Base-by-base conservation (phyloP, 1,140 invertebrate species). In the Ephestia elutella region DNA sequence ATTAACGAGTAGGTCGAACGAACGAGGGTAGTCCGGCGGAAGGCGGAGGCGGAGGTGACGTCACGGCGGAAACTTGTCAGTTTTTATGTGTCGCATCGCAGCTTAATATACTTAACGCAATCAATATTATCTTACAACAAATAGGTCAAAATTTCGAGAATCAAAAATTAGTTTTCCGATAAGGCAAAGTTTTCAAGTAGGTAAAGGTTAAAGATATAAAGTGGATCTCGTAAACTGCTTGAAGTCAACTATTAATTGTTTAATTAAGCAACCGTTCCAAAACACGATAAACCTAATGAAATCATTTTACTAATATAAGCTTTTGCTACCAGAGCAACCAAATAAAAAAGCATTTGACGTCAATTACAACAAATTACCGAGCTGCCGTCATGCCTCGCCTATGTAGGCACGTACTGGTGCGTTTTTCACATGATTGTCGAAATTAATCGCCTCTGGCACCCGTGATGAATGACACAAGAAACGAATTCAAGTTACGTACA, bases 391-490 rank as follows among this genome's bases (percentile, higher is more conserved):
- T 9, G 32, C 38, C n/a, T 15, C n/a, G 38, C 13, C 38, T 44
- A 9, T 32, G 9, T 10, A 32, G 8, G 11, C 3, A 25, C 32
- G 13, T 10, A 13, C 70, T 71, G 59, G 60, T 65, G 62, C 63
- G 64, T 82, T 79, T 74, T 73, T 74, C 71, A 68, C 64, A 77
- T 71, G 73, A 83, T 82, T 82, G 73, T 75, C 65, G 63, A 80
- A 80, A 83, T 82, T 75, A 84, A 86, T 82, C 71, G 74, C 60
- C 66, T 60, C 55, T 61, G 73, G 69, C 72, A 70, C 65, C 65
- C 58, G 65, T 87, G 80, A 87, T 82, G 84, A 82, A 87, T 82
- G 82, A 81, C 59, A 70, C 78, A 83, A 85, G 79, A 71, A 82
- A 78, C 70, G 68, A 83, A 83, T 85, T 78, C 76, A 80, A 83